phyloP scores from a whole-genome alignment of 1,140 invertebrate genomes.

The Drosophila sp. region DNA sequence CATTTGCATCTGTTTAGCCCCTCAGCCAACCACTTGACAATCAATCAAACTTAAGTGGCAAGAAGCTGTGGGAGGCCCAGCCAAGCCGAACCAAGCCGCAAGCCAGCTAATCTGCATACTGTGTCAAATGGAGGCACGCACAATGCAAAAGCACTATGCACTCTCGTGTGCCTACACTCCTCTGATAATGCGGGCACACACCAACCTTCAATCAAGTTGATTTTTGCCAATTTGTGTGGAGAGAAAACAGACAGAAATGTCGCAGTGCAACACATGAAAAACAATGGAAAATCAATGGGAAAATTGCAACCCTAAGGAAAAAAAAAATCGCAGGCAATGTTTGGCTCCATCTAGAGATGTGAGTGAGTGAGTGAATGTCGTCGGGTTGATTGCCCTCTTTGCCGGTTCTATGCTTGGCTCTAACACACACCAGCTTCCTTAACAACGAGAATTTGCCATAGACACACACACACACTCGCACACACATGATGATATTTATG shows the following conservation, averaged over 20 bases:
- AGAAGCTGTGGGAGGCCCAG: conserved; percentile 33
- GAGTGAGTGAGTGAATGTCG: conserved; percentile 8
- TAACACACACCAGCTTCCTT: conserved; percentile 47
- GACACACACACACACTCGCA: conserved; percentile 21
- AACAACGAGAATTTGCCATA: conserved; percentile 51
- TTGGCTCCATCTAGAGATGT: conserved; percentile 33
- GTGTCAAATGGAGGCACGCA: conserved; percentile 64
- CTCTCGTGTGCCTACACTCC: conserved; percentile 25
- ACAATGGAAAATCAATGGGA: conserved; percentile 73
- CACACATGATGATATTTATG: conserved; percentile 60
- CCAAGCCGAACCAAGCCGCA: conserved; percentile 13
- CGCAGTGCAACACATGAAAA: conserved; percentile 46
- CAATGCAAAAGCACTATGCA: conserved; percentile 9
- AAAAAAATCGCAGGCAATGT: conserved; percentile 39
- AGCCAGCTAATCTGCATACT: conserved; percentile 77
- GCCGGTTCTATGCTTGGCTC: conserved; percentile 44
- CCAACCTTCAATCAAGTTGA: conserved; percentile 35
- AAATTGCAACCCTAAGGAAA: conserved; percentile 73
- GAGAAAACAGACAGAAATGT: conserved; percentile 6
- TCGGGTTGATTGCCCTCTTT: conserved; percentile 72
- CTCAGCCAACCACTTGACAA: conserved; percentile 65
- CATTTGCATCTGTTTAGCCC: conserved; percentile 24
- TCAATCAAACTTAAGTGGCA: conserved; percentile 75
- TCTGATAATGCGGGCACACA: conserved; percentile 54
- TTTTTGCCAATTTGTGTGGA: conserved; percentile 38